Percentiles rank a stretch among this genome's conserved stretches.
Conservation (phyloP, 2,113 vertebrate species). For the Apistogramma diplotaenia region DNA sequence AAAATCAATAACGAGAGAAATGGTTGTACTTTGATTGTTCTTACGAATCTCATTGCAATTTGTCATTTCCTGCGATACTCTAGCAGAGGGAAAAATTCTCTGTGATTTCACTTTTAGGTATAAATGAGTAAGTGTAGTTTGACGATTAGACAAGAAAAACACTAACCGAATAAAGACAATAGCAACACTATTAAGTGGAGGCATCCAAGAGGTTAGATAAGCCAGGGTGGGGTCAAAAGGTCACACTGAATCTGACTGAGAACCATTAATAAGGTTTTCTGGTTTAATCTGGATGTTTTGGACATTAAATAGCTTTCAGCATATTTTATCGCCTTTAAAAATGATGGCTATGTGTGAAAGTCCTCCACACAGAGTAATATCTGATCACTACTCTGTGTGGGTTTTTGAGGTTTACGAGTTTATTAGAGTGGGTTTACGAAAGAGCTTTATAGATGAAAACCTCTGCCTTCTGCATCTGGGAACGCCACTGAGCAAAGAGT, state of each 20-base stretch:
- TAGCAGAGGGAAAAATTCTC: too few relatives aligned
- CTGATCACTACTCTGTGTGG: too few relatives aligned
- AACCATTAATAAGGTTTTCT: not conserved
- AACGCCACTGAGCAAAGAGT: not conserved
- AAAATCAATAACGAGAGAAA: constrained; percentile 23
- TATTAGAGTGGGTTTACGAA: not conserved
- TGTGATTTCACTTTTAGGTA: not conserved
- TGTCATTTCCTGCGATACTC: not conserved
- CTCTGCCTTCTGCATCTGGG: not conserved
- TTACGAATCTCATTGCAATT: not conserved
- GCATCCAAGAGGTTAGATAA: constrained; percentile 20
- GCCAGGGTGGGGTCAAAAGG: not conserved
- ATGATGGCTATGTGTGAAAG: not conserved
- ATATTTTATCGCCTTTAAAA: not conserved
- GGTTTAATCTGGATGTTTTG: not conserved
- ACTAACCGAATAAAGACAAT: not conserved
- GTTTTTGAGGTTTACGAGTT: too few relatives aligned
- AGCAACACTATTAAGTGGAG: not conserved
- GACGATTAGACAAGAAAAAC: not conserved
- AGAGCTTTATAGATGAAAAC: not conserved
- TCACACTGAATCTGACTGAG: not conserved
- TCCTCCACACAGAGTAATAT: not conserved
- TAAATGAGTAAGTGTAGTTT: not conserved
- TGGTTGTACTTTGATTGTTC: not conserved
- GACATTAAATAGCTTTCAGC: not conserved